A percentile compares a stretch with the other conserved stretches of the same genome.
Conservation (phyloP, 2,888 invertebrate genomes). For the Lydus trimaculatus region DNA sequence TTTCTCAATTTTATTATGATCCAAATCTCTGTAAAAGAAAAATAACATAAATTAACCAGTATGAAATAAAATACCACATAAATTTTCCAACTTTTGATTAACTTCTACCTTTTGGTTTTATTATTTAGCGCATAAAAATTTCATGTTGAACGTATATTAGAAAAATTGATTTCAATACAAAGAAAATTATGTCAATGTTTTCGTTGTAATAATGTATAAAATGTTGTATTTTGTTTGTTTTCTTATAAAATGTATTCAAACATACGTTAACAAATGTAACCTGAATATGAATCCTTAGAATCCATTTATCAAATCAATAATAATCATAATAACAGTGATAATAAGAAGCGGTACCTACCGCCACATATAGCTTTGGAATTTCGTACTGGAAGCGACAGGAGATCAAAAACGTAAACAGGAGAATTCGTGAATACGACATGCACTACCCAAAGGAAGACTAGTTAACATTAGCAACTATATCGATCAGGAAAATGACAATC, state of each 20-base stretch:
- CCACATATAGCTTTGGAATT: too few relatives aligned
- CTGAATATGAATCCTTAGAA: too few relatives aligned
- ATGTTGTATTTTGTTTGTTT: too few relatives aligned
- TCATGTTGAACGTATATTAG: background rate
- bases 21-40: slow-evolving; percentile 70
- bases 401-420: too few relatives aligned
- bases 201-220: background rate
- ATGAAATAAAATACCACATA: background rate
- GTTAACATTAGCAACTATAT: too few relatives aligned
- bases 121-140: background rate
- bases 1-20: slow-evolving; percentile 73
- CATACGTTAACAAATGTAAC: too few relatives aligned
- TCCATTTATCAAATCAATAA: too few relatives aligned
- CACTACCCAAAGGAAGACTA: too few relatives aligned
- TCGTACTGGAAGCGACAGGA: too few relatives aligned
- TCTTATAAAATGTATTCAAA: background rate
- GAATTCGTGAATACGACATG: too few relatives aligned
- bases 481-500: too few relatives aligned
- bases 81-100: background rate
- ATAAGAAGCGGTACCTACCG: background rate
- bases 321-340: background rate
- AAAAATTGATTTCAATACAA: background rate
- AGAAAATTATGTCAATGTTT: background rate
- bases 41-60: background rate
- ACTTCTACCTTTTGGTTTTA: background rate